Evolutionary conservation across 2,113 vertebrate genomes (phyloP), one percentile per base, ranked within the genome.

Genomic region (Gymnobelideus leadbeateri): DNA sequence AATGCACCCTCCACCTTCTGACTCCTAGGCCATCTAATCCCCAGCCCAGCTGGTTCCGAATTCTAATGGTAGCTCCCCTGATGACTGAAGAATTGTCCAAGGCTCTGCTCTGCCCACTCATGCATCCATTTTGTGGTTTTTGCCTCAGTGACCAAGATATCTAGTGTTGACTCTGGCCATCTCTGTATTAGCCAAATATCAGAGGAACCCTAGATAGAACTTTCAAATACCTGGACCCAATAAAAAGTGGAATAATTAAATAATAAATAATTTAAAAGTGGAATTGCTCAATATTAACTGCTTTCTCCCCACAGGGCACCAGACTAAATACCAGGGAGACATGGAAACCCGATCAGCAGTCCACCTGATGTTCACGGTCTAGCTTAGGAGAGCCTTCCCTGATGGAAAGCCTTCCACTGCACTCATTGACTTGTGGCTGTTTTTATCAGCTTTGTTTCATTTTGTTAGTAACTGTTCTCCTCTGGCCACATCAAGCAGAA

Each of bases 401-500:
- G 26, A 84, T 10, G 68, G 68, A 43, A 23, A 43, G 68, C 6
- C n/a, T 43, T 84, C 16, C 7, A 84, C 68, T 84, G n/a, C 68
- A 84, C n/a, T 84, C n/a, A 21, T 37, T 68, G 61, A 6, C 19
- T 23, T 21, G 6, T 21, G n/a, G 7, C n/a, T 9, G 2, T 84
- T 84, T 77, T 84, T 84, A 21, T 43, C 68, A 84, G n/a, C n/a
- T n/a, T n/a, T 90, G 14, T 5, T 90, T 89, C 19, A 77, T 93
- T 68, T 95, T 52, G 31, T 54, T 90, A 19, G 47, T 94, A 96
- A 95, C 51, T 89, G 93, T 16, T 95, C 9, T 28, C 46, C n/a
- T 68, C 52, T 46, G n/a, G 61, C 24, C 1, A 95, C 53, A 95
- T 49, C 91, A 95, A 94, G 25, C 5, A 43, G 68, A 84, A 84